Base-by-base conservation (phyloP, 2,113 vertebrate genomes). In the Anolis sagrei region DNA sequence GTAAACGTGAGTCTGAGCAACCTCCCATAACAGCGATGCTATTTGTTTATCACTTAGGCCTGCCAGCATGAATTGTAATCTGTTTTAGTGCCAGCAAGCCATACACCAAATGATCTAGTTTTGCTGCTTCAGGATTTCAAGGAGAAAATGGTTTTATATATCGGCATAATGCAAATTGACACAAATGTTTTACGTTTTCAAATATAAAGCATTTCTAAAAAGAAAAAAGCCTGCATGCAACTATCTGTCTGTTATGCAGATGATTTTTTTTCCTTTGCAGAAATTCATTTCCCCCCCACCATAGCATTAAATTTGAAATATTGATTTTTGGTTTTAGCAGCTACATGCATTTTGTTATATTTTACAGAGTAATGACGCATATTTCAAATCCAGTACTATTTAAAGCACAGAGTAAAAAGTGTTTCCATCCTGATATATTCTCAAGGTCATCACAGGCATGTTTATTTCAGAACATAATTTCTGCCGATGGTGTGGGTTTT, bases 371-470 rank as follows among this genome's bases (percentile, higher is more conserved):
- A 95, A 90, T 88, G 92, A 73, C 90, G 87, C 90, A 81, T 92
- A 93, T 94, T 95, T 94, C 66, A 93, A 96, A 95, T 90, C 91
- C 62, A 91, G 82, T 82, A 87, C 89, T 93, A 88, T 91, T 93
- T 92, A 92, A 93, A 93, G 82, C 49, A 16, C 61, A 87, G 87
- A 92, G 48, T 94, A 94, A 68, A 95, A 95, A 62, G 61, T 29
- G 85, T 49, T 94, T 93, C 89, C 88, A 91, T 89, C 87, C 27
- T 87, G 89, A 95, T 93, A 93, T 81, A 93, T 84, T 93, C 88
- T 92, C 95, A 96, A 96, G 95, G 96, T 95, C 94, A 95, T 92
- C 85, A 92, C 87, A 88, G 86, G 82, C 51, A 91, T 89, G 68
- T 84, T 66, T 39, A 66, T 88, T 58, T 89, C 1, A 7, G 75